Base-by-base conservation (phyloP, 2,797 vertebrate genomes). In the Leuciscus waleckii region DNA sequence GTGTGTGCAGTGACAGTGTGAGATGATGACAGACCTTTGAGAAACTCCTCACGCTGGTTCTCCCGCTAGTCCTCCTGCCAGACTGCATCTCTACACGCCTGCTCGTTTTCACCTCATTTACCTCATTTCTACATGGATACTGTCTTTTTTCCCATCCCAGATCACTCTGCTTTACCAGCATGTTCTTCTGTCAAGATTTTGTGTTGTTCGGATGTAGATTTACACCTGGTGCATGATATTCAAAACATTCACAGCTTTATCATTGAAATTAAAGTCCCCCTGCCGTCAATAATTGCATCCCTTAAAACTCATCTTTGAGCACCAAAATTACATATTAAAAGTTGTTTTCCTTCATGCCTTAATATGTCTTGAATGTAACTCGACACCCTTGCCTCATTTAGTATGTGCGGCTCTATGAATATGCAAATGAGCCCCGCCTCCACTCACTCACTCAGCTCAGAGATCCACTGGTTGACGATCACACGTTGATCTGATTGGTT, bases 1-100 rank as follows among this genome's bases (percentile, higher is more conserved):
- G 84, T 89, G 89, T 84, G 81, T 89, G 88, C 92, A 87, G 88
- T 77, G 79, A 70, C 14, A 81, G 90, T 88, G 91, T 82, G 87
- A 83, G 87, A 79, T 68, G 89, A 90, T 90, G 91, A 91, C 89
- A 88, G 91, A 86, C 85, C 85, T 90, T 8, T 17, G 88, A 90
- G 91, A 89, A 87, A 5, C 74, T 77, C 26, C 80, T 83, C 37
- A 84, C 11, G 65, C 71, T 77, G 73, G 26, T 68, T 76, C 71
- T 81, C 51, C 51, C 32, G 46, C 82, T 37, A 43, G 77, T 41
- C 67, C 78, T 77, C 70, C 51, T 73, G 78, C 63, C 86, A 87
- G 49, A 56, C 49, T 37, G 37, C 17, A 41, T 26, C 67, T 83
- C 46, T 3, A 5, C 63, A 83, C 43, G 13, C 21, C 37, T 68